Base-by-base conservation (phyloP, 1,140 invertebrate species). In the Mamestra configurata region DNA sequence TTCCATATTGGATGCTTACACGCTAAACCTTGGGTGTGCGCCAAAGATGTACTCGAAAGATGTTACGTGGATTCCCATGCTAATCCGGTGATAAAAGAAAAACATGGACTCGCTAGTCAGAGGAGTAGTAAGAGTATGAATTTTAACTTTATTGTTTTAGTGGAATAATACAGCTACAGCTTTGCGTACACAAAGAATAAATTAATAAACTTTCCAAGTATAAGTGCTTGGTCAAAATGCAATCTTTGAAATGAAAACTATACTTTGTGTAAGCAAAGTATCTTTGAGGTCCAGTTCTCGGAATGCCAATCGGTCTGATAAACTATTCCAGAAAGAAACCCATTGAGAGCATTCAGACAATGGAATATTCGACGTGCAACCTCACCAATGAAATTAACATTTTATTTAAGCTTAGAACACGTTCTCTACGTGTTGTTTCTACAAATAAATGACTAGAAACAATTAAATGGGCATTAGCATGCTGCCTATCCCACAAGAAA, bases 1-100 rank as follows among this genome's bases (percentile, higher is more conserved):
- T 82, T 76, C 72, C 72, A 61, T 76, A 76, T 61, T 61, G 72
- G 53, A 76, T 76, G 51, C 49, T 73, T 73, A 73, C 51, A 57
- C 51, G 35, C 40, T 61, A 55, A 76, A 76, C 70, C 24, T 76
- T 76, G 72, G 72, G 72, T 76, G 40, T 40, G 40, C 53, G 55
- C 55, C 72, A 76, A 61, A 61, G 72, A 76, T 40, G 66, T 61
- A 27, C 37, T 61, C 51, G 15, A 37, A 31, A 76, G 55, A 76
- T 61, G 24, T 76, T 76, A 61, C 51, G 57, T 61, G 55, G 72
- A 46, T 55, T 73, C 22, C 18, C 46, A 51, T 73, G 46, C 49
- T 73, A 51, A 73, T 73, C n/a, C 24, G 24, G 31, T n/a, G 49
- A 57, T 53, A 73, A 73, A 57, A 53, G 51, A 73, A 57, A 73